Percentiles rank a stretch among this genome's conserved stretches.
These are phyloP conservation scores for Porites rus DNA, from an alignment of 92 coral and sea anemone species.

Conservation along the genomic window DNA sequence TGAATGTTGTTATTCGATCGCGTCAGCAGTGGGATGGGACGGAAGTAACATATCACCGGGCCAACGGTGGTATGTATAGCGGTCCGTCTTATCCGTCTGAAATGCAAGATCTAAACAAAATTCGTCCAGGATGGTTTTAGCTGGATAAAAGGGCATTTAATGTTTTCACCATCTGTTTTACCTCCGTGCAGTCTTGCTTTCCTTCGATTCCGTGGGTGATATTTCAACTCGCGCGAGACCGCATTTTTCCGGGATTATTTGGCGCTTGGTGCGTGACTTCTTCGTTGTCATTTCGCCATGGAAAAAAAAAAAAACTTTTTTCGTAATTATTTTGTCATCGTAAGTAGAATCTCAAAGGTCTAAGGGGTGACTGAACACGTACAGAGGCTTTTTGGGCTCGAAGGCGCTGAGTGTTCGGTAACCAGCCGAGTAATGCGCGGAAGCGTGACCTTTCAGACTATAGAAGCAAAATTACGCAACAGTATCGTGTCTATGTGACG, in stretches of 20 bases:
- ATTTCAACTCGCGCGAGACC: not conserved
- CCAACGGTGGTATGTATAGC: not conserved
- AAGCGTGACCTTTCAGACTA: too few species aligned
- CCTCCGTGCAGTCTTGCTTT: not conserved
- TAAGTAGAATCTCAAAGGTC: too few species aligned
- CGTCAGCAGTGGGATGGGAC: conserved; percentile 2
- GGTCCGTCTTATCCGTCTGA: not conserved
- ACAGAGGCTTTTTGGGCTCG: too few species aligned
- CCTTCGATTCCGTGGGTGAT: not conserved
- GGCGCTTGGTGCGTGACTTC: not conserved
- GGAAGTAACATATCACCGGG: not conserved
- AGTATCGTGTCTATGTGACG: too few species aligned
- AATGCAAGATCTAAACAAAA: too few species aligned
- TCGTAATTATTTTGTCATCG: too few species aligned
- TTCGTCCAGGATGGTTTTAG: not conserved
- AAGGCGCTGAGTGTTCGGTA: too few species aligned
- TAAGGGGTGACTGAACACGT: too few species aligned
- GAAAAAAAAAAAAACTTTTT: too few species aligned
- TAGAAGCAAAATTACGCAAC: too few species aligned
- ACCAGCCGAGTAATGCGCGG: too few species aligned
- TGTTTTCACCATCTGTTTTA: not conserved
- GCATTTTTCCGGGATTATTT: not conserved
- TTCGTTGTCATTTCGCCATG: too few species aligned
- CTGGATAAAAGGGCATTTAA: not conserved
- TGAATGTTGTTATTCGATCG: not conserved